These are phyloP conservation scores for Tachypleus tridentatus DNA, from an alignment of 1,140 invertebrate genomes.

Conservation along the genomic window DNA sequence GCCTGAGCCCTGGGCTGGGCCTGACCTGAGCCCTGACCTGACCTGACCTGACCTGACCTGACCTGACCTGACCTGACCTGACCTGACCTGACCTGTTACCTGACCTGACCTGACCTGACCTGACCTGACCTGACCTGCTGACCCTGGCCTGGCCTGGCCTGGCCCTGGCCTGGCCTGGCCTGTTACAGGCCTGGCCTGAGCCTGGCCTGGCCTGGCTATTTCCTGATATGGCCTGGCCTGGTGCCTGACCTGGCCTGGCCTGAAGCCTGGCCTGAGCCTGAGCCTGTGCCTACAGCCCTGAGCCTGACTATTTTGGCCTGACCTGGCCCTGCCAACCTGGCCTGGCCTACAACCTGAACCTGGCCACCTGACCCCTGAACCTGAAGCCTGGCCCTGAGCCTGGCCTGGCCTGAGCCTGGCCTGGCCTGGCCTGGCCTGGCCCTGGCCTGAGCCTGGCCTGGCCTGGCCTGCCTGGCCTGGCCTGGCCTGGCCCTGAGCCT, in stretches of 20 bases:
- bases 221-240: constrained; percentile 20
- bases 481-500: constrained; percentile 20
- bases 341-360: constrained; percentile 22
- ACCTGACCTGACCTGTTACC: no score
- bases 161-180: no score
- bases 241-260: no score
- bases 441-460: constrained; percentile 24
- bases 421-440: no score
- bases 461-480: no score
- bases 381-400: constrained; percentile 25
- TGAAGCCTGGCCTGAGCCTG: no score
- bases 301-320: constrained; percentile 25
- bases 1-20: constrained; percentile 21
- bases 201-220: constrained; percentile 22
- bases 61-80: constrained; percentile 24
- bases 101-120: no score
- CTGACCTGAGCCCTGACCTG: no score
- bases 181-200: no score
- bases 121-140: constrained; percentile 25
- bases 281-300: constrained; percentile 22
- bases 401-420: constrained; percentile 24
- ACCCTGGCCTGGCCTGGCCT: constrained; percentile 22
- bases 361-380: constrained; percentile 25
- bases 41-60: constrained; percentile 24
- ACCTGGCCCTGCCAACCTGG: constrained; percentile 19